Base-by-base conservation (phyloP, 2,113 vertebrate species). In the Columba livia region DNA sequence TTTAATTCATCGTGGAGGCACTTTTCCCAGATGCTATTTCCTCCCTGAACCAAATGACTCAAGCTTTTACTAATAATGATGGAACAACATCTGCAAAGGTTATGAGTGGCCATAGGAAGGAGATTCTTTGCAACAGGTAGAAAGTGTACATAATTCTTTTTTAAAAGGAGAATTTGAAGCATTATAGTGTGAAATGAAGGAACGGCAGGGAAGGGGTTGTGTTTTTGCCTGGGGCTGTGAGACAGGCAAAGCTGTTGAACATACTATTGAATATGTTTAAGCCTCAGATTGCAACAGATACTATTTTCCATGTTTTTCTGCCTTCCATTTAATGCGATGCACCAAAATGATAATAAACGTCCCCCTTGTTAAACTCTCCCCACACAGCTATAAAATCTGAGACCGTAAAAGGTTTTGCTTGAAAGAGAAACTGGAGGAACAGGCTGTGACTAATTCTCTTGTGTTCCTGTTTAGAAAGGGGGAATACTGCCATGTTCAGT, bases 111-210 rank as follows among this genome's bases (percentile, higher is more conserved):
- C 75, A 74, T 65, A 53, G 74, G 32, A 94, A 87, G 69, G 44
- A 64, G 51, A 67, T 88, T 92, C 81, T 85, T 51, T 74, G 74
- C 85, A 94, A 91, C 88, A 96, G 66, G 89, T 94, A 95, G 85
- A 69, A 93, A 88, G 94, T 77, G 54, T 89, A 66, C 85, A 62
- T 88, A 85, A 89, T 93, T 95, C 80, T 60, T 89, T 82, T 85
- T 85, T 61, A 54, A 79, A 75, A 73, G 58, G 87, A 85, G 78
- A 89, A 94, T 34, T 94, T 89, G 84, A 95, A 95, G 91, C 91
- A 77, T 88, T 82, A 93, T 38, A 93, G 84, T 95, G 91, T 97
- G 94, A 96, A 96, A 97, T 96, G 85, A 96, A 96, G 89, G 62
- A 96, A 88, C 87, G 95, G 93, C 89, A 96, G 95, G 94, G 74